phyloP scores from a whole-genome alignment of 2,113 vertebrate species.

The Tiliqua scincoides region DNA sequence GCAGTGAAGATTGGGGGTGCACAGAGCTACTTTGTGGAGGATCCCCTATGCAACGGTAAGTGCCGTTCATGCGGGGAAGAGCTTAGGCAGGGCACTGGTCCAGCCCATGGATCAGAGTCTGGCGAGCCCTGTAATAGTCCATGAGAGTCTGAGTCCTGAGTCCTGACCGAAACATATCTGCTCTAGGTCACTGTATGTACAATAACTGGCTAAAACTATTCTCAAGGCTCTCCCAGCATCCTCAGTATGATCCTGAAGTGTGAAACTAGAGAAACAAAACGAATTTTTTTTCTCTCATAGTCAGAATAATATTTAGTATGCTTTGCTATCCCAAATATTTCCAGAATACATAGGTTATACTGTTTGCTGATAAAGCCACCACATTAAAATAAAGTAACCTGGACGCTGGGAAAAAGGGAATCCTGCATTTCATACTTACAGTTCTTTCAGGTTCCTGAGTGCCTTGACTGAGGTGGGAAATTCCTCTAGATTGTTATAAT shows the following conservation, averaged over 20 bases:
- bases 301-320: too few relatives aligned
- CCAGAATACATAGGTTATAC: conserved; percentile 31
- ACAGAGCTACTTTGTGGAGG: too few relatives aligned
- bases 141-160: too few relatives aligned
- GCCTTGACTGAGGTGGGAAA: conserved; percentile 86
- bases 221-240: neutral
- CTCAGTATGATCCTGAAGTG: neutral
- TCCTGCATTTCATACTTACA: conserved; percentile 81
- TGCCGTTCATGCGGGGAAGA: too few relatives aligned
- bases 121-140: too few relatives aligned
- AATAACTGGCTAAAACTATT: neutral
- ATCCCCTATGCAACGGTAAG: too few relatives aligned
- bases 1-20: too few relatives aligned
- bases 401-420: conserved; percentile 50
- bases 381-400: conserved; percentile 38
- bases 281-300: neutral
- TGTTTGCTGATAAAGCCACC: conserved; percentile 45
- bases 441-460: conserved; percentile 88
- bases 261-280: neutral
- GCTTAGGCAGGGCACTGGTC: too few relatives aligned
- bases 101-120: too few relatives aligned
- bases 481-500: conserved; percentile 86
- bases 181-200: neutral
- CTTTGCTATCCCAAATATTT: conserved; percentile 35
- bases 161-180: neutral